Evolutionary conservation across 1,140 invertebrate species (phyloP).

Genomic region (Hylaeus volcanicus): DNA sequence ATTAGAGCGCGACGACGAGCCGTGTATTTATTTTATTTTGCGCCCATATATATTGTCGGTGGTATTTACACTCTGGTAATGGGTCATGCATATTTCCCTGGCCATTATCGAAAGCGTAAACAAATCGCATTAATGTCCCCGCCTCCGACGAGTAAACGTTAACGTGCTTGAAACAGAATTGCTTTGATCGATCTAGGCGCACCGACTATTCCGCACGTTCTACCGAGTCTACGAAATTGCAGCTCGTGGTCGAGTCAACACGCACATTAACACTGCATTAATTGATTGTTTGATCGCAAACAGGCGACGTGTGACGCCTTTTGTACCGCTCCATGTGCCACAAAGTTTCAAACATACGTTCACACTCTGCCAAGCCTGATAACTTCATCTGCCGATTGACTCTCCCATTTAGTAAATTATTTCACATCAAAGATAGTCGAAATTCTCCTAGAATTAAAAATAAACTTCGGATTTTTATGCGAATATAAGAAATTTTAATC

Average conservation of each 20-base stretch:
- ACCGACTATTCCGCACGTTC: not conserved
- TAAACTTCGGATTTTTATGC: no score
- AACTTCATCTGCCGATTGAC: no score
- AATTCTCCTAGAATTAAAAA: no score
- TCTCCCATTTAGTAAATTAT: no score
- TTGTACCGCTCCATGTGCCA: no score
- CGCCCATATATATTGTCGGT: not conserved
- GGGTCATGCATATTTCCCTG: not conserved
- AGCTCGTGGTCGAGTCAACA: not conserved
- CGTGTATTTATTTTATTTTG: conserved; percentile 7
- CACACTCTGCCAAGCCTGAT: no score
- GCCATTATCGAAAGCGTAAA: conserved; percentile 26
- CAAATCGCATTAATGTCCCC: not conserved
- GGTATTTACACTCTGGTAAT: not conserved
- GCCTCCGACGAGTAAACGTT: conserved; percentile 3
- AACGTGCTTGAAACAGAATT: not conserved
- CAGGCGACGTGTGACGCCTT: no score
- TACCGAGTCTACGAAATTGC: not conserved
- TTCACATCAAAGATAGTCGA: no score
- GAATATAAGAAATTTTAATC: no score
- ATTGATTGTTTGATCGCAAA: no score
- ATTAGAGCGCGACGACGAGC: not conserved
- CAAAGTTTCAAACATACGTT: no score
- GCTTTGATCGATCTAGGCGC: not conserved
- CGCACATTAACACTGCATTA: not conserved